Base-by-base conservation (phyloP, 2,113 vertebrate species). In the Gallinago media region DNA sequence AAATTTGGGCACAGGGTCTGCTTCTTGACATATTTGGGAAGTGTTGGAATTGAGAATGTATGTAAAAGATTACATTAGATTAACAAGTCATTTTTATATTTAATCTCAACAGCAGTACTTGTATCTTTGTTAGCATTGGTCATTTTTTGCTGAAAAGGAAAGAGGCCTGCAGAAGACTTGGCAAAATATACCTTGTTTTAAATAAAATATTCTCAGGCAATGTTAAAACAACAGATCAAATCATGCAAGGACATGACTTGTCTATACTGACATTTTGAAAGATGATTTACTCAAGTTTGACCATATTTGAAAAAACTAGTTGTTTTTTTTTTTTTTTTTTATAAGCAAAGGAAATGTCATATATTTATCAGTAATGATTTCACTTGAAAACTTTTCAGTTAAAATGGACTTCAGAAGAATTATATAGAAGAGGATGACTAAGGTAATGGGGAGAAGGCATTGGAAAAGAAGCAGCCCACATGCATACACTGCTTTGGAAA, bases 211-310 rank as follows among this genome's bases (percentile, higher is more conserved):
- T 78, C 46, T 62, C n/a, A 79, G 26, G 65, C 68, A 90, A 78
- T 52, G 7, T 65, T 79, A 95, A 83, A 47, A 59, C 63, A 96
- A 82, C 82, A 95, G 85, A 88, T 78, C 23, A 93, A 75, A 67
- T 77, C 42, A 36, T 15, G 18, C 1, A 7, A 74, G 23, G 18
- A 49, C 15, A 9, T 34, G 8, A 47, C 21, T 47, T 47, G 19
- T 21, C 47, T 47, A 22, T 22, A 47, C 46, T 11, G 20, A 47
- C 46, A 47, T 22, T 47, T 47, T 47, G 11, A 79, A 89, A 76
- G 26, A 14, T 15, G 4, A 4, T 68, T 80, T 84, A 14, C 5
- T 23, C 50, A 71, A 63, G 6, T 3, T 5, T 59, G 11, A 67
- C 19, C 1, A 0, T 55, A 55, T 67, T 36, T 58, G 12, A 72